These are phyloP conservation scores for Setophaga petechia DNA, from an alignment of 2,113 vertebrate species.

Conservation along the genomic window DNA sequence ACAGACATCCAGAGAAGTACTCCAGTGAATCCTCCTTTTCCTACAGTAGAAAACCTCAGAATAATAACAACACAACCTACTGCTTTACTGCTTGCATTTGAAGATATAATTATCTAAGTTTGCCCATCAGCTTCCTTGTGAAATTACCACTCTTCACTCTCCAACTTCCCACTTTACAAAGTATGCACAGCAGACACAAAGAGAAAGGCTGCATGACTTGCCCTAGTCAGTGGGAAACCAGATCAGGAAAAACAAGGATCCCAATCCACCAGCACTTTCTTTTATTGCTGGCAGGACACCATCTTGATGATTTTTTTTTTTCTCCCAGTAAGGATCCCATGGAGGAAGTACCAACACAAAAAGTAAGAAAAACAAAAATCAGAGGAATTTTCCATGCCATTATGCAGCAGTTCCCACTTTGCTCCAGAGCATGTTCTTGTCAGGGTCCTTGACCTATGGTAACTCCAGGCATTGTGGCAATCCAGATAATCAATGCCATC, in stretches of 20 bases:
- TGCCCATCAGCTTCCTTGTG: not conserved
- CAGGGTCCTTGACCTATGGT: not conserved
- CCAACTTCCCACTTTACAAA: not conserved
- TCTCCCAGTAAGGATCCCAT: not conserved
- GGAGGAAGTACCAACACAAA: not conserved
- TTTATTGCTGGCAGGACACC: not conserved
- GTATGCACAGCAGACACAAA: not conserved
- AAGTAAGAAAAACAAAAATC: not conserved
- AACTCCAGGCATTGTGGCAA: not conserved
- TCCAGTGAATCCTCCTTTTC: not conserved
- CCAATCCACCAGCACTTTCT: not conserved
- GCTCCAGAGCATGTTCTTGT: not conserved
- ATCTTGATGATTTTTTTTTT: not conserved
- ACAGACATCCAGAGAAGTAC: not conserved
- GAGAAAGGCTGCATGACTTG: not conserved
- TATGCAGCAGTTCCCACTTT: not conserved
- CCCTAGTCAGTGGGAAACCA: not conserved
- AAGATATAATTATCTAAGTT: not conserved
- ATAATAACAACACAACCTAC: not conserved
- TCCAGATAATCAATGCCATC: not conserved
- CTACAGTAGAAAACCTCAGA: not conserved
- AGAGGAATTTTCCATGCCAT: not conserved
- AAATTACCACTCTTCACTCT: not conserved
- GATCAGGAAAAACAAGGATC: not conserved
- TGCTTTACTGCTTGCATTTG: not conserved